These are phyloP conservation scores for Apantesis nais DNA, from an alignment of 2,888 invertebrate genomes.

Conservation along the genomic window DNA sequence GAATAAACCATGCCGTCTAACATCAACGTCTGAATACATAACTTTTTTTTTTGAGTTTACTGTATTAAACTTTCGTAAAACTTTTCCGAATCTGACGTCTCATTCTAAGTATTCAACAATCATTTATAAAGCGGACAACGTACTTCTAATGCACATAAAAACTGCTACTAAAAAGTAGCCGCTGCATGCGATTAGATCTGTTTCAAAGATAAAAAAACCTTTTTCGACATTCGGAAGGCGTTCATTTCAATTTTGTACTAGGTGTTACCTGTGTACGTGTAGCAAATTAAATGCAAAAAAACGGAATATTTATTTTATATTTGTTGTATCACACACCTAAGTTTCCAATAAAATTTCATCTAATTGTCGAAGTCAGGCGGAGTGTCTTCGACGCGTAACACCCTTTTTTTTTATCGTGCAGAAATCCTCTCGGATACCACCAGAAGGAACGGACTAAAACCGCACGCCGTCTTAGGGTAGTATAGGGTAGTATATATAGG, in stretches of 20 bases:
- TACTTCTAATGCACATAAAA: constrained; percentile 26
- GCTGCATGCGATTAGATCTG: constrained; percentile 27
- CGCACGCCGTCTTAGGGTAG: too few relatives aligned
- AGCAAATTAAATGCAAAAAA: not conserved
- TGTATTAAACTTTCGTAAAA: not conserved
- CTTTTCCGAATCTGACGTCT: not conserved
- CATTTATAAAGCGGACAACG: constrained; percentile 15
- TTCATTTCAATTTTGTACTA: constrained; percentile 28
- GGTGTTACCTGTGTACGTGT: not conserved
- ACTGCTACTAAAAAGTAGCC: constrained; percentile 26
- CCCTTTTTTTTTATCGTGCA: too few relatives aligned
- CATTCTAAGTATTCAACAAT: not conserved
- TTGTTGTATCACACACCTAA: too few relatives aligned
- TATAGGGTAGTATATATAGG: too few relatives aligned
- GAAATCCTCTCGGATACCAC: too few relatives aligned
- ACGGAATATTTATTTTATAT: not conserved
- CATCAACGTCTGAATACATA: constrained; percentile 3
- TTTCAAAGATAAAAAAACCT: constrained; percentile 13
- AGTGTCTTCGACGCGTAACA: too few relatives aligned
- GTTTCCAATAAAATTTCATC: too few relatives aligned
- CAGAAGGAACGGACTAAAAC: too few relatives aligned
- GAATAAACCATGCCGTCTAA: constrained; percentile 2
- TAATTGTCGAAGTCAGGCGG: too few relatives aligned
- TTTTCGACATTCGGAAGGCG: constrained; percentile 21
- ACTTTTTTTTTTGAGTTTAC: not conserved